phyloP scores from a whole-genome alignment of 2,797 vertebrate species.

The Megalops cyprinoides region DNA sequence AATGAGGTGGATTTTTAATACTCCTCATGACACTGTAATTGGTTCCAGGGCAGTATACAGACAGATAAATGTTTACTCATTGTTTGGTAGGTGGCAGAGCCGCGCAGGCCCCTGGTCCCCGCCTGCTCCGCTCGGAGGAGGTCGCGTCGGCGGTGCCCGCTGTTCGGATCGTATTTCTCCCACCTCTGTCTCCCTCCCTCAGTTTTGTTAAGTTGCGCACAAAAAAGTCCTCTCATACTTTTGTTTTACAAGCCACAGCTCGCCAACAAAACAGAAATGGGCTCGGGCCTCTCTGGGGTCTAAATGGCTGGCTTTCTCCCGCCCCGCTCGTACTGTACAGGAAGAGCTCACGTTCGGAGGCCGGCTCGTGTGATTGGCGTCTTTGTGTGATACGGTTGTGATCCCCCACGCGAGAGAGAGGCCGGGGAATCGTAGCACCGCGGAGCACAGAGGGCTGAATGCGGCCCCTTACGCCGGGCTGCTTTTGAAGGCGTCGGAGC shows the following conservation, averaged over 20 bases:
- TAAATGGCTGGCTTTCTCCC: too few relatives aligned
- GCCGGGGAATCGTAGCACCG: too few relatives aligned
- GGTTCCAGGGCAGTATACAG: slow-evolving; percentile 60
- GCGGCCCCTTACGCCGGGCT: background rate
- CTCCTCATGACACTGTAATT: slow-evolving; percentile 52
- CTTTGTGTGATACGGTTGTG: too few relatives aligned
- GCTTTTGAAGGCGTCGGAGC: background rate
- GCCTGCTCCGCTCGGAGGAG: slow-evolving; percentile 39
- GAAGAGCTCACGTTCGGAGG: too few relatives aligned
- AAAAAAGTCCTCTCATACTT: background rate
- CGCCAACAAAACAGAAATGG: too few relatives aligned
- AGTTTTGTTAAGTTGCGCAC: background rate
- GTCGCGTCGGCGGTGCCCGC: background rate
- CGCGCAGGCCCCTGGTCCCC: slow-evolving; percentile 20
- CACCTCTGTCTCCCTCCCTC: slow-evolving; percentile 34
- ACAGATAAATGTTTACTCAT: slow-evolving; percentile 66
- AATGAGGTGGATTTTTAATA: slow-evolving; percentile 66
- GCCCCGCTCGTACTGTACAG: too few relatives aligned
- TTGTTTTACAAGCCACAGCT: background rate
- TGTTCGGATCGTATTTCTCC: slow-evolving; percentile 56
- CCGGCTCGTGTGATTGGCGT: too few relatives aligned
- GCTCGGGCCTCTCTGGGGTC: too few relatives aligned
- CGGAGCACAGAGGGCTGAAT: too few relatives aligned
- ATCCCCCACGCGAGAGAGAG: too few relatives aligned
- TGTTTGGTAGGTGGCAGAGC: slow-evolving; percentile 33